A percentile compares a stretch with the other conserved stretches of the same genome.
phyloP scores from a whole-genome alignment of 92 coral and sea anemone species.

The Muricea muricata region DNA sequence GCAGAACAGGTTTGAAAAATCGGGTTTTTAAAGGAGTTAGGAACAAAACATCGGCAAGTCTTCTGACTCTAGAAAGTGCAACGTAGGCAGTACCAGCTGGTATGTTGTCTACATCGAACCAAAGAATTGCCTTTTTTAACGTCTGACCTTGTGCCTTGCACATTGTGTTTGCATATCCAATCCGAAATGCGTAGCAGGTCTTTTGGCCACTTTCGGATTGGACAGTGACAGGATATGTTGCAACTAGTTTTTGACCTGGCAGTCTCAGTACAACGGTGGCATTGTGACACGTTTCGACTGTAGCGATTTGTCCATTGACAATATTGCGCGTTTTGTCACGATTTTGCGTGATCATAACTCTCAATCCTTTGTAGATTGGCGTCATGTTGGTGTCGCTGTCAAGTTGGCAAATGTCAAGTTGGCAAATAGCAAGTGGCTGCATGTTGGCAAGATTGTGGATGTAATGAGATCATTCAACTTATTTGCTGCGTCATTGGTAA shows the following conservation, averaged over 20 bases:
- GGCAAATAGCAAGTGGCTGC: neutral
- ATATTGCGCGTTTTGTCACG: neutral
- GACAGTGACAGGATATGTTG: neutral
- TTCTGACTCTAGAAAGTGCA: no score
- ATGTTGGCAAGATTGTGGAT: neutral
- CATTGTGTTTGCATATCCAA: neutral
- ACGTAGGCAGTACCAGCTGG: neutral
- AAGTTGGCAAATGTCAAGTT: no score
- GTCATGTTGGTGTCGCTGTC: neutral
- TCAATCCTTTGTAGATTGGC: neutral
- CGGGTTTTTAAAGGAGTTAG: neutral
- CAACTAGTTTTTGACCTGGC: neutral
- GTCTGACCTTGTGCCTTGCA: slow-evolving; percentile 7
- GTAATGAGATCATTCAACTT: neutral
- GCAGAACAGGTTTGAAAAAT: neutral
- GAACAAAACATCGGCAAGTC: slow-evolving; percentile 11
- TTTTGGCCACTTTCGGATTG: neutral
- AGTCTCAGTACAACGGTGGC: neutral
- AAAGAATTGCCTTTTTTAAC: neutral
- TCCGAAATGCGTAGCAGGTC: neutral
- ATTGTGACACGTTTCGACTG: neutral
- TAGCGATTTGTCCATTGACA: neutral
- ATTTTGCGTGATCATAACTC: neutral
- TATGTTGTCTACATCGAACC: neutral
- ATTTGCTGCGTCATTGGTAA: neutral